These are phyloP conservation scores for Helleia helle DNA, from an alignment of 2,888 invertebrate species.

Conservation along the genomic window DNA sequence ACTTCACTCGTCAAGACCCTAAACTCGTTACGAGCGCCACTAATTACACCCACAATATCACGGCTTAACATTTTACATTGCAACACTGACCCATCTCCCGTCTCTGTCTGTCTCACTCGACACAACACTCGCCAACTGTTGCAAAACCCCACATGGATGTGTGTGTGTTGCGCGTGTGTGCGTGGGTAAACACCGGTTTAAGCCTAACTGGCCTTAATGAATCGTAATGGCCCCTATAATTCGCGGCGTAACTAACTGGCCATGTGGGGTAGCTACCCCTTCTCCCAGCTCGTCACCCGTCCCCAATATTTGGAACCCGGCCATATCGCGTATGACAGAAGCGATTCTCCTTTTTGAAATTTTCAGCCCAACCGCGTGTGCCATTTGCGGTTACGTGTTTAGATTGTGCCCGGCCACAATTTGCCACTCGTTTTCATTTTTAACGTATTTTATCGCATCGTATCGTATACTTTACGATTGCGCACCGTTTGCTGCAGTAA, in stretches of 20 bases:
- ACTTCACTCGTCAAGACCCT: conserved; percentile 47
- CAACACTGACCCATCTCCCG: conserved; percentile 32
- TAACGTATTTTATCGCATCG: no score
- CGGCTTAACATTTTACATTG: conserved; percentile 57
- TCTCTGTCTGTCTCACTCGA: conserved; percentile 42
- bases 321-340: conserved; percentile 69
- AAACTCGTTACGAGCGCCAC: conserved; percentile 56
- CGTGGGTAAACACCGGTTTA: conserved; percentile 73
- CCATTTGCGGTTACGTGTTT: conserved; percentile 64
- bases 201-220: conserved; percentile 76
- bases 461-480: conserved; percentile 20
- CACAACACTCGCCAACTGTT: conserved; percentile 57
- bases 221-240: conserved; percentile 76
- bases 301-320: conserved; percentile 56
- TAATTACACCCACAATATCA: conserved; percentile 60
- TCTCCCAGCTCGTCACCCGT: conserved; percentile 26
- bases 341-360: conserved; percentile 65
- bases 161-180: conserved; percentile 43
- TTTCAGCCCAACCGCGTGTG: conserved; percentile 50
- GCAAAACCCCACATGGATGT: no score
- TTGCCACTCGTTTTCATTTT: no score
- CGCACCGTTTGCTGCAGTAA: conserved; percentile 21
- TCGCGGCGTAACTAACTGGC: conserved; percentile 75
- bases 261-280: conserved; percentile 55
- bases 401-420: conserved; percentile 38